Evolutionary conservation across 1,140 invertebrate genomes (phyloP).

Genomic region (Bicyclus anynana): DNA sequence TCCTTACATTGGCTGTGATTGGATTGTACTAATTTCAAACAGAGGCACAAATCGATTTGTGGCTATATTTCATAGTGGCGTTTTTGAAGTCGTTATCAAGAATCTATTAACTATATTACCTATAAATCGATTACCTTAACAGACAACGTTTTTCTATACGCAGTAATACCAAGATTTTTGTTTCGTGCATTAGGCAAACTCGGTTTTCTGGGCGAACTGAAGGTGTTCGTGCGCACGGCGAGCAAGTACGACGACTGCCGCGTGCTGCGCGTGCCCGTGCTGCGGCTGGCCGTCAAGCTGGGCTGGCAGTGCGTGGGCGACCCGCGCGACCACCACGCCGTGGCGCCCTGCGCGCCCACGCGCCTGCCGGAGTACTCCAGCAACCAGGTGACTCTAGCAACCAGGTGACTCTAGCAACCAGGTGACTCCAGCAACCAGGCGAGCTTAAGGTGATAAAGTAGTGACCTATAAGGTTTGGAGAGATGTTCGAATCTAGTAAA

Average conservation of each 20-base stretch:
- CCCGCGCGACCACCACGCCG: conserved; percentile 96
- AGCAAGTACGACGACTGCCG: conserved; percentile 99
- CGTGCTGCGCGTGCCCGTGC: conserved; percentile 92
- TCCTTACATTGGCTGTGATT: no score
- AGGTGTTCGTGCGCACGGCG: conserved; percentile 95
- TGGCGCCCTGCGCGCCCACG: conserved; percentile 97
- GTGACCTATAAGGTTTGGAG: no score
- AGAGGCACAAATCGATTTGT: no score
- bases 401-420: conserved; percentile 91
- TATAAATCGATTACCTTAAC: no score
- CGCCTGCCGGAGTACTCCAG: conserved; percentile 98
- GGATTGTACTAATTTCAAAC: no score
- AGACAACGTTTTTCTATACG: no score
- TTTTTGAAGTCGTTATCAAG: no score
- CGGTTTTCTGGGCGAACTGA: conserved; percentile 90
- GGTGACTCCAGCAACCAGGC: conserved; percentile 90
- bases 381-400: conserved; percentile 91
- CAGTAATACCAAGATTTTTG: no score
- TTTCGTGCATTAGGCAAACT: conserved; percentile 82
- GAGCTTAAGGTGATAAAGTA: no score
- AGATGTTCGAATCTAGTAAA: no score
- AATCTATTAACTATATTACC: no score
- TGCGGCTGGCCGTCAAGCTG: conserved; percentile 91
- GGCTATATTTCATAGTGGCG: no score
- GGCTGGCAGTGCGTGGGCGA: conserved; percentile 95